Conservation (phyloP, 2,113 vertebrate species). For the Cynocephalus volans region DNA sequence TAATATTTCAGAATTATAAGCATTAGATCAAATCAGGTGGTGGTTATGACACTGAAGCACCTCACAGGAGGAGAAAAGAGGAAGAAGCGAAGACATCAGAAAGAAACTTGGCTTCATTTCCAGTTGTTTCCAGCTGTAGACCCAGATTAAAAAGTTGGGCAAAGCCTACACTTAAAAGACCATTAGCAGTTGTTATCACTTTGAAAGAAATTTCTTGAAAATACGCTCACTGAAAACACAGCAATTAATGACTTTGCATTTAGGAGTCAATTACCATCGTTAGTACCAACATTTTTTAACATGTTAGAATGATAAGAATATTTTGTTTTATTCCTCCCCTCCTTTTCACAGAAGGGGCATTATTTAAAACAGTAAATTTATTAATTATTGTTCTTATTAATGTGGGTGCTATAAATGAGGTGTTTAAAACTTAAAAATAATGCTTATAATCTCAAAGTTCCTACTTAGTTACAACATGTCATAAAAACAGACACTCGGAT, state of each 20-base stretch:
- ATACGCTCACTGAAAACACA: conserved; percentile 17
- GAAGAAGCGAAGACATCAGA: not conserved
- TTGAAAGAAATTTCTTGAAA: not conserved
- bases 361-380: conserved; percentile 14
- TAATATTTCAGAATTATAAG: conserved; percentile 41
- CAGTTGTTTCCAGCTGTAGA: not conserved
- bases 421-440: not conserved
- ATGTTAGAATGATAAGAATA: not conserved
- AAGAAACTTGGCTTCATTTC: not conserved
- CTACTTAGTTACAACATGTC: not conserved
- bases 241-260: conserved; percentile 9
- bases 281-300: conserved; percentile 12
- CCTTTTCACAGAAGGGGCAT: not conserved
- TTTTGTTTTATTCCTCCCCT: not conserved
- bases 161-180: conserved; percentile 45
- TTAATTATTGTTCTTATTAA: not conserved
- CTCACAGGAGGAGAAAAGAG: not conserved
- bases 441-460: not conserved
- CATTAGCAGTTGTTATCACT: not conserved
- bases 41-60: not conserved
- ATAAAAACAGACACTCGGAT: no score
- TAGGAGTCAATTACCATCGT: conserved; percentile 27
- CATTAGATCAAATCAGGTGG: not conserved
- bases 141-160: not conserved
- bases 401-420: not conserved